Percentiles rank a stretch among this genome's conserved stretches.
These are phyloP conservation scores for Hyaena hyaena DNA, from an alignment of 2,113 vertebrate species.

Conservation along the genomic window DNA sequence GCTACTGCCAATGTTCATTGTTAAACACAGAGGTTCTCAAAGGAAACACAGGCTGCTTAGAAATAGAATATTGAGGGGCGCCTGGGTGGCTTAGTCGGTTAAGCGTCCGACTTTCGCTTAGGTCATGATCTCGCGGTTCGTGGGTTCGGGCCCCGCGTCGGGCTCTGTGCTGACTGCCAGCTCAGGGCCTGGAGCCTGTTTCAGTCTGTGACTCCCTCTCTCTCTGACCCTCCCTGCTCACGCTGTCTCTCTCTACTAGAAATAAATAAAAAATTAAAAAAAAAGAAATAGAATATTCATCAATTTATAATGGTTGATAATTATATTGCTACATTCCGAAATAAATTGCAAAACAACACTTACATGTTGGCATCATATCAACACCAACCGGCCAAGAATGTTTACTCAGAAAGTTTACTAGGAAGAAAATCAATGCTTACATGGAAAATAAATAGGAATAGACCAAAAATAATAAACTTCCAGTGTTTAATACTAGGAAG, in stretches of 20 bases:
- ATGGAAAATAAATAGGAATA: slow-evolving; percentile 55
- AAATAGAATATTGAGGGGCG: slow-evolving; percentile 45
- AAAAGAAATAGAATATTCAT: slow-evolving; percentile 53
- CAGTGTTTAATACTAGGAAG: slow-evolving; percentile 33
- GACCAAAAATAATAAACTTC: background rate
- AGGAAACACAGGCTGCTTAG: slow-evolving; percentile 43
- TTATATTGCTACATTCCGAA: slow-evolving; percentile 52
- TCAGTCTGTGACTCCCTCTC: no score
- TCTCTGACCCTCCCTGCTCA: no score
- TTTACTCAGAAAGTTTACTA: background rate
- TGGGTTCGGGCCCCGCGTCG: no score
- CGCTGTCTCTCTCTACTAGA: no score
- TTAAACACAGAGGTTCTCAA: slow-evolving; percentile 28
- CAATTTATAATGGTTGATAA: slow-evolving; percentile 55
- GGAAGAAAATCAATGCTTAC: slow-evolving; percentile 35
- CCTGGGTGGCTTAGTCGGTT: no score
- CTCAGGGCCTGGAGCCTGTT: no score
- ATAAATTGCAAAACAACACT: slow-evolving; percentile 35
- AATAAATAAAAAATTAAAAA: no score
- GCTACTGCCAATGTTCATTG: slow-evolving; percentile 46
- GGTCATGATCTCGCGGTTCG: no score
- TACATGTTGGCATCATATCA: slow-evolving; percentile 35
- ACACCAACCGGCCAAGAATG: background rate
- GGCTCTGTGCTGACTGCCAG: no score
- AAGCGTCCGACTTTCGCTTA: no score